Conservation (phyloP, 1,140 invertebrate species). For the Macrosteles quadrilineatus region DNA sequence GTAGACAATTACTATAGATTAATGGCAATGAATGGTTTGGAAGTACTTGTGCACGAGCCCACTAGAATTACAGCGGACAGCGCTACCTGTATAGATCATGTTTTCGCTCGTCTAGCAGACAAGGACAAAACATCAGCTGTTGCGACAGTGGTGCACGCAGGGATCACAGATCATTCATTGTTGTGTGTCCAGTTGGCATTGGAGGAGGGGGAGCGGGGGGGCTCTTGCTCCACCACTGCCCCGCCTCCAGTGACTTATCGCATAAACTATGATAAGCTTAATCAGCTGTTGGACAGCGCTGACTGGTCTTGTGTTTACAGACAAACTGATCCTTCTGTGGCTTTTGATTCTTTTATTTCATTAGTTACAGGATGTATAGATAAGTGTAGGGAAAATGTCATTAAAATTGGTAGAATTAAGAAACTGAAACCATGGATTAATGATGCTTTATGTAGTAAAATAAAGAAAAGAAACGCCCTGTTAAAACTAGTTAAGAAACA, state of each 20-base stretch:
- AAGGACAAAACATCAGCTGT: background rate
- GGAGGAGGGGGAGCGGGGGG: background rate
- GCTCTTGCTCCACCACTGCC: background rate
- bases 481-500: background rate
- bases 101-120: background rate
- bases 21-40: background rate
- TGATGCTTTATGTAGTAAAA: background rate
- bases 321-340: background rate
- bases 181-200: background rate
- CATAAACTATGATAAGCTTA: background rate
- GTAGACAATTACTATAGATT: background rate
- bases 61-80: background rate
- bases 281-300: background rate
- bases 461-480: background rate
- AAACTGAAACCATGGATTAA: background rate
- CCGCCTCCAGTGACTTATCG: background rate
- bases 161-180: background rate
- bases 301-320: background rate
- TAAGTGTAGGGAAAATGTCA: background rate
- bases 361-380: background rate
- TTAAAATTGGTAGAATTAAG: background rate
- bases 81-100: background rate
- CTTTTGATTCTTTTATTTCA: background rate
- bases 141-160: background rate
- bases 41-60: background rate